Evolutionary conservation across 2,113 vertebrate species (phyloP).

Genomic region (Sebastes fasciatus): DNA sequence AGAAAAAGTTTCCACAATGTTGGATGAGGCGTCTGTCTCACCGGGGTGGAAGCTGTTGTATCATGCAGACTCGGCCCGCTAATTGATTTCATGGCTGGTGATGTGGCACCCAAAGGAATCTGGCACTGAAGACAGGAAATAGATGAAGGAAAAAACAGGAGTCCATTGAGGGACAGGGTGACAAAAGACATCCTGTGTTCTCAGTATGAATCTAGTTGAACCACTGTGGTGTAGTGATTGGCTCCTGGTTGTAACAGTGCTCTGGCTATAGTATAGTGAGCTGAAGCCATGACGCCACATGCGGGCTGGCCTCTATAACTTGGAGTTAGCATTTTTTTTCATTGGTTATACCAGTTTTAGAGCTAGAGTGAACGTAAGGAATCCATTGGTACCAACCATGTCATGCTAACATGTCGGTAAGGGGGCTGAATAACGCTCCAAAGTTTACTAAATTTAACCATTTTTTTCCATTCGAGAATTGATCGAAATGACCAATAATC

Average conservation of each 20-base stretch:
- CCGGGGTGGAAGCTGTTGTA: constrained; percentile 38
- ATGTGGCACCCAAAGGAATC: constrained; percentile 51
- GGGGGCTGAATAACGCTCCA: too few relatives aligned
- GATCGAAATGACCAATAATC: too few relatives aligned
- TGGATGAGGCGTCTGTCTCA: neutral
- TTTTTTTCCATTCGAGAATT: too few relatives aligned
- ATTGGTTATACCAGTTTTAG: too few relatives aligned
- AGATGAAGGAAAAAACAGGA: neutral
- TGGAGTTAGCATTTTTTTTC: too few relatives aligned
- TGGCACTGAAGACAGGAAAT: constrained; percentile 48
- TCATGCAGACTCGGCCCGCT: constrained; percentile 25
- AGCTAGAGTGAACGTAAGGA: too few relatives aligned
- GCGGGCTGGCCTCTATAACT: too few relatives aligned
- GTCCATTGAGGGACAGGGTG: constrained; percentile 21
- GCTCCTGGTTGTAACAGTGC: neutral
- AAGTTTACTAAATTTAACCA: too few relatives aligned
- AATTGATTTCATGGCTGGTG: constrained; percentile 11
- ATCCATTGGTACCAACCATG: too few relatives aligned
- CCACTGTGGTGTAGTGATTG: neutral
- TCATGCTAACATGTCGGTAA: too few relatives aligned
- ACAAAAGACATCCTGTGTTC: constrained; percentile 29
- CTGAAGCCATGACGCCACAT: too few relatives aligned
- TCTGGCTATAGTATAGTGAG: too few relatives aligned
- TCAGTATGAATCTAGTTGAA: neutral
- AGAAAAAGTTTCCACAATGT: neutral